phyloP scores from a whole-genome alignment of 2,797 vertebrate genomes.

The Coccyzus lansbergi region DNA sequence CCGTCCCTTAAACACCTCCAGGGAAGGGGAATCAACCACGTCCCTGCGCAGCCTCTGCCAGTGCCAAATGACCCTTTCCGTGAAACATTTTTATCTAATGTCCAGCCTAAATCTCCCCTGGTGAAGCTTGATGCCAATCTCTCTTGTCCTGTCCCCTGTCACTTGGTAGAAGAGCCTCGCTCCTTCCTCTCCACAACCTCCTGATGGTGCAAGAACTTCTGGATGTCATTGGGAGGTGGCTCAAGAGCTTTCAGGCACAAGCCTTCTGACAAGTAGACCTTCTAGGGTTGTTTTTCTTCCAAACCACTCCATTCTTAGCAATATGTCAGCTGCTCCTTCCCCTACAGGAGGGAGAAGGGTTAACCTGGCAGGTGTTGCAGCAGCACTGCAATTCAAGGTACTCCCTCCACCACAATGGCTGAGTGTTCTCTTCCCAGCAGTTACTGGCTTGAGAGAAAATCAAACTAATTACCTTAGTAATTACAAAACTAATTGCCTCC shows the following conservation, averaged over 20 bases:
- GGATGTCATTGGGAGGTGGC: not conserved
- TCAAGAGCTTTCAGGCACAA: not conserved
- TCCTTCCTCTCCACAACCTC: no score
- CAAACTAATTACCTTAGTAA: conserved; percentile 71
- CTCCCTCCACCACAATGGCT: conserved; percentile 5
- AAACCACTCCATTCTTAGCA: not conserved
- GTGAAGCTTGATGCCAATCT: no score
- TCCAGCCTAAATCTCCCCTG: no score
- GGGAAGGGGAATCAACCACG: no score
- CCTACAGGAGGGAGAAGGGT: not conserved
- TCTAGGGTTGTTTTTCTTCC: not conserved
- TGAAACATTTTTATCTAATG: no score
- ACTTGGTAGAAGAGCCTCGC: no score
- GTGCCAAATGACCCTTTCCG: no score
- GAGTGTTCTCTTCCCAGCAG: conserved; percentile 18
- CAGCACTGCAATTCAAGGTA: not conserved
- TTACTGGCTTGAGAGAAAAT: conserved; percentile 58
- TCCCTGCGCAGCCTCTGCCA: no score
- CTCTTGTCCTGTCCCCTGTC: no score
- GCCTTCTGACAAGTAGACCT: not conserved
- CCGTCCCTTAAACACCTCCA: no score
- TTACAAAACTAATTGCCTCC: conserved; percentile 71
- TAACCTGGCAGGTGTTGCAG: not conserved
- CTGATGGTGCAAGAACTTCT: fast-evolving
- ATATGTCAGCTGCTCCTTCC: not conserved